A percentile compares a stretch with the other conserved stretches of the same genome.
Conservation (phyloP, 2,113 vertebrate genomes). For the Mesoclemmys tuberculata region DNA sequence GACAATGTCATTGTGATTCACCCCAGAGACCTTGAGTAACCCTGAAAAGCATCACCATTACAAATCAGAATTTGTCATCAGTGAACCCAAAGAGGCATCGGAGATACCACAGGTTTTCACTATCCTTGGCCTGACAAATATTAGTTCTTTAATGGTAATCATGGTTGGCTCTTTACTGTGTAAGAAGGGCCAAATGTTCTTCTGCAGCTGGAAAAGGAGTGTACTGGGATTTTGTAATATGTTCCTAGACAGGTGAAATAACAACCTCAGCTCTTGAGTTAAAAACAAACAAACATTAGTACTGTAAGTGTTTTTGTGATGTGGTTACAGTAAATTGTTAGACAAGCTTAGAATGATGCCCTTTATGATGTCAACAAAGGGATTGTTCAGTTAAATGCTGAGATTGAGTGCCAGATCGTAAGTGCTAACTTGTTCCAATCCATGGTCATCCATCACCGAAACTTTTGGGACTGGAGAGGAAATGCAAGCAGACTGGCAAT, state of each 20-base stretch:
- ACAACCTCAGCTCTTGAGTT: conserved; percentile 10
- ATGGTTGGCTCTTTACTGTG: not conserved
- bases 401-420: conserved; percentile 41
- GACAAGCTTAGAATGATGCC: conserved; percentile 39
- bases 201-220: not conserved
- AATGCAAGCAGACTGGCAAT: conserved; percentile 65
- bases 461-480: conserved; percentile 56
- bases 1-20: not conserved
- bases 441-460: conserved; percentile 66
- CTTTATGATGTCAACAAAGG: conserved; percentile 38
- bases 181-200: not conserved
- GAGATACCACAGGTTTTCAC: not conserved
- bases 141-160: not conserved
- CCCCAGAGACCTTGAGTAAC: not conserved
- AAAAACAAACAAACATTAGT: not conserved
- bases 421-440: conserved; percentile 53
- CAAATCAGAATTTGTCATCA: not conserved
- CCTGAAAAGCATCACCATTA: not conserved
- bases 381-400: conserved; percentile 50
- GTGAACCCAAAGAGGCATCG: not conserved
- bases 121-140: not conserved
- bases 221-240: not conserved
- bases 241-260: not conserved
- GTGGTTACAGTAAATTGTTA: conserved; percentile 18
- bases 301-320: conserved; percentile 26